Evolutionary conservation across 2,797 vertebrate species (phyloP).

Genomic region (Sandelia bainsii): DNA sequence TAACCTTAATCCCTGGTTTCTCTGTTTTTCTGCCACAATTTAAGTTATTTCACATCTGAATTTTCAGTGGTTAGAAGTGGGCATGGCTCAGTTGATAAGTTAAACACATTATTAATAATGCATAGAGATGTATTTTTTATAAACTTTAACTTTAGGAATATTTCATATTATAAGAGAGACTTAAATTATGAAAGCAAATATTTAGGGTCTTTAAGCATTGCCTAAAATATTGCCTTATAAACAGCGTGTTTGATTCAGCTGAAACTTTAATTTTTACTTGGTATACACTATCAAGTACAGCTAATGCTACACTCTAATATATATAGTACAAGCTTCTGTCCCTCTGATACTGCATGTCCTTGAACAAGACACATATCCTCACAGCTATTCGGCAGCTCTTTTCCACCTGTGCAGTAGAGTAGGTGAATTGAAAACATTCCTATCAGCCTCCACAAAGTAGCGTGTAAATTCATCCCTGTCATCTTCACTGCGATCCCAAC

Average conservation of each 20-base stretch:
- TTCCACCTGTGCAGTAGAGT: slow-evolving; percentile 33
- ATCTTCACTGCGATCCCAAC: not conserved
- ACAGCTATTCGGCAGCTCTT: slow-evolving; percentile 39
- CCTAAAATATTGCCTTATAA: not conserved
- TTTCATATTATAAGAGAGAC: no score
- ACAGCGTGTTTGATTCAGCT: not conserved
- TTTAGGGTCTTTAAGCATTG: not conserved
- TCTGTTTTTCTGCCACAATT: no score
- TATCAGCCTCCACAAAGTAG: not conserved
- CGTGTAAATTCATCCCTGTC: not conserved
- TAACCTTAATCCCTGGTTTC: not conserved
- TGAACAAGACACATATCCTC: slow-evolving; percentile 17
- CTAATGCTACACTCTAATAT: not conserved
- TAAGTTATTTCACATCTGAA: no score
- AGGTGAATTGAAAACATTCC: slow-evolving; percentile 3
- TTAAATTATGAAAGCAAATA: no score
- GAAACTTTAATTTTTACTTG: not conserved
- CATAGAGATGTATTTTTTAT: not conserved
- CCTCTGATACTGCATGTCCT: slow-evolving; percentile 27
- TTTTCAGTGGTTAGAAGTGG: no score
- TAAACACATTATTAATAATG: not conserved
- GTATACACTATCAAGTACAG: not conserved
- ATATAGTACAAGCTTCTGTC: slow-evolving; percentile 7
- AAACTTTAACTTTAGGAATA: not conserved
- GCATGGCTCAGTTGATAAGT: no score